A percentile compares a stretch with the other conserved stretches of the same genome.
These are phyloP conservation scores for Aplodontia rufa DNA, from an alignment of 2,113 vertebrate species.

Conservation along the genomic window DNA sequence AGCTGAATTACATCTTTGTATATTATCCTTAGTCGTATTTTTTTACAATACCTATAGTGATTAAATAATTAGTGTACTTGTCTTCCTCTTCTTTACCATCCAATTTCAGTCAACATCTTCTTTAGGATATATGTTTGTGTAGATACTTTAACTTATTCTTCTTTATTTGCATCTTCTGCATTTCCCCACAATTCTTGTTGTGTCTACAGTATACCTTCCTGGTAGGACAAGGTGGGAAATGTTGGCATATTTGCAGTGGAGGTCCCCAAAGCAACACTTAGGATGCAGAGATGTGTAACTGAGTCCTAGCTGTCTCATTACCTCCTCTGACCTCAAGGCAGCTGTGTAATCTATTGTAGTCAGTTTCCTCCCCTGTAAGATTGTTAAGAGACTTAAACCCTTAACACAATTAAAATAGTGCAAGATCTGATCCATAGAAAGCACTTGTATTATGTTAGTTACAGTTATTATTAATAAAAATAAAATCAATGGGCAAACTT, in stretches of 20 bases:
- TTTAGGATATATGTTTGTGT: neutral
- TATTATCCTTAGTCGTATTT: neutral
- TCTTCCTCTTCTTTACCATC: neutral
- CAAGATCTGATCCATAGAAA: neutral
- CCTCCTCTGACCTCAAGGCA: neutral
- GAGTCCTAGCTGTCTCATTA: neutral
- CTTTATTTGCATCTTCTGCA: neutral
- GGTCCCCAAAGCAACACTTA: neutral
- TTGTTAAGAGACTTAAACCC: neutral
- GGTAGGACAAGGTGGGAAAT: neutral
- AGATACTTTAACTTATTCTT: neutral
- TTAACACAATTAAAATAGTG: neutral
- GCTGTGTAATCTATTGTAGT: neutral
- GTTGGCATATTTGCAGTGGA: neutral
- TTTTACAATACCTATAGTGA: neutral
- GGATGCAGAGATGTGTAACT: neutral
- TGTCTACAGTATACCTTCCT: neutral
- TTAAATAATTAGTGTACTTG: neutral
- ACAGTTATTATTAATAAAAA: neutral
- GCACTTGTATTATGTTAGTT: neutral
- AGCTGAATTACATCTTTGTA: neutral
- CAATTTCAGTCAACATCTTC: neutral
- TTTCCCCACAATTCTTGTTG: neutral
- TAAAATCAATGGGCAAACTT: neutral
- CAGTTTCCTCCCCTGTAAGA: neutral